A percentile compares a stretch with the other conserved stretches of the same genome.
Evolutionary conservation across 2,888 invertebrate genomes (phyloP).

Genomic region (Quadroppia sp.): DNA sequence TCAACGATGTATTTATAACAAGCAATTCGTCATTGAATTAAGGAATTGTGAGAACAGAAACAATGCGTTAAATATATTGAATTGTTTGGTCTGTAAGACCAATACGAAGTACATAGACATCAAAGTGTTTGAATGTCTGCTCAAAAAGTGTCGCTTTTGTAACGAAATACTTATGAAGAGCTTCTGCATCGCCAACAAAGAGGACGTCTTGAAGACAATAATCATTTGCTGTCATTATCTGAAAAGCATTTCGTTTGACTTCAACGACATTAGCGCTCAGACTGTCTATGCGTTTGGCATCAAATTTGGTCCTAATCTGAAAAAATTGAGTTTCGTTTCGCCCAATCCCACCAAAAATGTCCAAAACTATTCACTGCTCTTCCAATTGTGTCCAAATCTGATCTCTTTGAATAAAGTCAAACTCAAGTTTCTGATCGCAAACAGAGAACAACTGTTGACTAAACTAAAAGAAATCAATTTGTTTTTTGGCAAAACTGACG

Average conservation of each 20-base stretch:
- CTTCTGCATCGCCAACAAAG: constrained; percentile 1
- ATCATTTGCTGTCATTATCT: not conserved
- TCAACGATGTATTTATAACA: constrained; percentile 16
- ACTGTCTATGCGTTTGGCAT: not conserved
- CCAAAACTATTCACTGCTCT: not conserved
- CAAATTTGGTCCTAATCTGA: constrained; percentile 1
- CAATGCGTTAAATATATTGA: not conserved
- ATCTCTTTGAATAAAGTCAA: not conserved
- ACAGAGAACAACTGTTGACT: constrained; percentile 5
- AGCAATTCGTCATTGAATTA: constrained; percentile 14
- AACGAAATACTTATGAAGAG: not conserved
- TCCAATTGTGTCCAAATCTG: constrained; percentile 11
- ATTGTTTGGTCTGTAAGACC: constrained; percentile 4
- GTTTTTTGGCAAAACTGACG: constrained; percentile 16
- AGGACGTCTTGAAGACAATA: not conserved
- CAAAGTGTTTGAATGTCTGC: not conserved
- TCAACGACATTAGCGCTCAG: constrained; percentile 18
- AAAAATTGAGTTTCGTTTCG: not conserved
- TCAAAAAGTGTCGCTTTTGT: not conserved
- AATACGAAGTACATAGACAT: constrained; percentile 4
- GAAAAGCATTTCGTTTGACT: constrained; percentile 19
- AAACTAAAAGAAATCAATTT: not conserved
- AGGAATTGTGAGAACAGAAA: not conserved
- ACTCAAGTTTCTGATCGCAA: not conserved
- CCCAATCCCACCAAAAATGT: not conserved